phyloP scores from a whole-genome alignment of 2,797 vertebrate species.

The Pantherophis vulpinus region DNA sequence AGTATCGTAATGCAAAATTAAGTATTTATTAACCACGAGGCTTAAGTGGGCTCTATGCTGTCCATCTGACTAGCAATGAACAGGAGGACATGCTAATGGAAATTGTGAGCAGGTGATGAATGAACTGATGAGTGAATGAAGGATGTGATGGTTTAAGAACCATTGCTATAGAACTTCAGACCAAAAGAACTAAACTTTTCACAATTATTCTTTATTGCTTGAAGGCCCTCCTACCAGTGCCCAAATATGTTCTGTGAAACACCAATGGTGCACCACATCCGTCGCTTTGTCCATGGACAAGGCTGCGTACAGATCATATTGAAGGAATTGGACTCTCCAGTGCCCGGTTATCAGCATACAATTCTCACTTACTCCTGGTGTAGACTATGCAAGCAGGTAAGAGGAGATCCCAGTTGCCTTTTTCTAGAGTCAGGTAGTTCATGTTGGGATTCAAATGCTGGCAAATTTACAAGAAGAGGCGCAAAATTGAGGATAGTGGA shows the following conservation, averaged over 20 bases:
- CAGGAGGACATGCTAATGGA: background rate
- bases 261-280: constrained; percentile 96
- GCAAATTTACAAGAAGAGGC: background rate
- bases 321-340: constrained; percentile 96
- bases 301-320: constrained; percentile 97
- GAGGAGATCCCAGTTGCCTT: background rate
- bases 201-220: background rate
- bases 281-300: constrained; percentile 93
- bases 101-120: background rate
- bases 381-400: constrained; percentile 94
- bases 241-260: constrained; percentile 97
- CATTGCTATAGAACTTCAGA: background rate
- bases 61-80: background rate
- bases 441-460: background rate
- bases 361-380: constrained; percentile 99
- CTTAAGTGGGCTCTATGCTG: background rate
- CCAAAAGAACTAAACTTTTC: background rate
- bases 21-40: background rate
- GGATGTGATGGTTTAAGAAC: background rate
- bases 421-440: background rate
- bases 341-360: constrained; percentile 97
- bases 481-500: background rate
- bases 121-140: background rate
- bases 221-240: constrained; percentile 94
- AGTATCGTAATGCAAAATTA: background rate